A percentile compares a stretch with the other conserved stretches of the same genome.
Conservation (phyloP, 1,140 invertebrate genomes). For the Euura saliciscinereae region DNA sequence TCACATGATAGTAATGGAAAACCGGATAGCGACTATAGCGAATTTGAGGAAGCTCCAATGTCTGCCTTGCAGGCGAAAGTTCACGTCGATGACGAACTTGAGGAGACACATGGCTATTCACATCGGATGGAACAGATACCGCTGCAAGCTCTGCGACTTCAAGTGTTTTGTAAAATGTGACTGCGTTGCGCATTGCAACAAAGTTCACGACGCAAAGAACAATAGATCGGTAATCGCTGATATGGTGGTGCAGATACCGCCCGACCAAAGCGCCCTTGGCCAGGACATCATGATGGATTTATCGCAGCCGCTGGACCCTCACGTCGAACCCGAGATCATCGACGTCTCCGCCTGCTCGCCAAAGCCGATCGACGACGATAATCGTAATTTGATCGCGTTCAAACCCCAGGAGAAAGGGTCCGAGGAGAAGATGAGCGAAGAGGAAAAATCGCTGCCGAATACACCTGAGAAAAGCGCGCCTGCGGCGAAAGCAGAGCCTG, state of each 20-base stretch:
- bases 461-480: conserved; percentile 10
- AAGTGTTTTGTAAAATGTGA: conserved; percentile 50
- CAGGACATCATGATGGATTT: conserved; percentile 13
- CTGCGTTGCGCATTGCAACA: conserved; percentile 49
- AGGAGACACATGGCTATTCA: conserved; percentile 55
- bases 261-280: conserved; percentile 9
- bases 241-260: conserved; percentile 44
- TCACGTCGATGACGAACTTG: conserved; percentile 43
- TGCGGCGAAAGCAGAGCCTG: neutral
- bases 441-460: neutral
- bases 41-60: conserved; percentile 44
- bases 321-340: conserved; percentile 22
- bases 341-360: conserved; percentile 14
- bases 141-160: conserved; percentile 53
- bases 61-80: conserved; percentile 47
- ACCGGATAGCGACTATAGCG: conserved; percentile 31
- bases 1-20: conserved; percentile 25
- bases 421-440: neutral
- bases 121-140: conserved; percentile 54
- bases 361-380: neutral
- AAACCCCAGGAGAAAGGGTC: neutral
- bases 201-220: conserved; percentile 44
- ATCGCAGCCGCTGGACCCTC: neutral
- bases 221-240: conserved; percentile 33
- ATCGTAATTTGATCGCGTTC: neutral